These are phyloP conservation scores for Dromaius novaehollandiae DNA, from an alignment of 2,113 vertebrate species.

Conservation along the genomic window DNA sequence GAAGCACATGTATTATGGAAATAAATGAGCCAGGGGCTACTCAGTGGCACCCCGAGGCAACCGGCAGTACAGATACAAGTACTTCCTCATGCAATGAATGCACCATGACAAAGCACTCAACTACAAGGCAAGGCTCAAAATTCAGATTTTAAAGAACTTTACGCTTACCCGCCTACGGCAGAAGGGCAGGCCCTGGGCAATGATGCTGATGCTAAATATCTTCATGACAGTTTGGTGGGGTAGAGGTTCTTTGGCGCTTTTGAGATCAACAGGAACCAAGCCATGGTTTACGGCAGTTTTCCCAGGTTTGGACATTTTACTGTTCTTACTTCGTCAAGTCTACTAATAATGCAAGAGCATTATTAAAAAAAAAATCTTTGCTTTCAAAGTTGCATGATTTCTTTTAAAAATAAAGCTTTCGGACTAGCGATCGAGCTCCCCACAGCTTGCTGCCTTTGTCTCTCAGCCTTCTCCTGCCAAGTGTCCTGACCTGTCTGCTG, in stretches of 20 bases:
- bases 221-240: slow-evolving; percentile 93
- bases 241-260: slow-evolving; percentile 83
- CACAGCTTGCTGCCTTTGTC: slow-evolving; percentile 78
- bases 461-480: slow-evolving; percentile 77
- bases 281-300: slow-evolving; percentile 81
- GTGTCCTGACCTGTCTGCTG: slow-evolving; percentile 78
- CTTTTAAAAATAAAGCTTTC: neutral
- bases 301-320: slow-evolving; percentile 87
- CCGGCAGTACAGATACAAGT: neutral
- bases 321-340: slow-evolving; percentile 55
- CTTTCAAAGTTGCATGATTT: slow-evolving; percentile 27
- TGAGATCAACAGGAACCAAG: slow-evolving; percentile 83
- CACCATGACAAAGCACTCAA: slow-evolving; percentile 38
- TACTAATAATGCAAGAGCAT: slow-evolving; percentile 85
- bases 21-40: neutral
- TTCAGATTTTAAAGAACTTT: slow-evolving; percentile 42
- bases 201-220: slow-evolving; percentile 99
- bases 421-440: slow-evolving; percentile 39
- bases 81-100: neutral
- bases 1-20: slow-evolving; percentile 1
- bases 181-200: slow-evolving; percentile 94
- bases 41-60: neutral
- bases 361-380: slow-evolving; percentile 41
- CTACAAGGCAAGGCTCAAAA: slow-evolving; percentile 37
- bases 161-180: slow-evolving; percentile 93